A percentile compares a stretch with the other conserved stretches of the same genome.
Conservation (phyloP, 1,140 invertebrate genomes). For the Metaphire vulgaris region DNA sequence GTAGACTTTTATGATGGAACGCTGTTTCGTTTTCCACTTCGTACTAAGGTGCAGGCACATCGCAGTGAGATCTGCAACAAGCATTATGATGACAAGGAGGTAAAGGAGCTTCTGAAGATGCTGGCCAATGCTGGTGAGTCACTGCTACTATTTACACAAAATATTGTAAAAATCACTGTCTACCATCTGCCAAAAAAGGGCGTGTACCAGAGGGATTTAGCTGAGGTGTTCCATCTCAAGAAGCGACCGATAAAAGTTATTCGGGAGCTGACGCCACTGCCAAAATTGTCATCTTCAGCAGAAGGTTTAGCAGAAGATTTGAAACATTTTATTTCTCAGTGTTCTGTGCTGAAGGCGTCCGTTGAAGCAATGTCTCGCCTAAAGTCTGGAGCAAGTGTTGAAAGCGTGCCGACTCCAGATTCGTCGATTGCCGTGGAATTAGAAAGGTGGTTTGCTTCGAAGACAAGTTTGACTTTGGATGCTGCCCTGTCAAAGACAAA, state of each 20-base stretch:
- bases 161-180: slow-evolving; percentile 39
- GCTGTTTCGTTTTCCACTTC: slow-evolving; percentile 42
- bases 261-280: slow-evolving; percentile 7
- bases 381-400: not conserved
- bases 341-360: not conserved
- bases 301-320: not conserved
- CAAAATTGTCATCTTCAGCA: slow-evolving; percentile 5
- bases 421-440: not conserved
- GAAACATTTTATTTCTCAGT: slow-evolving; percentile 12
- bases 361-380: not conserved
- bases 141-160: slow-evolving; percentile 46
- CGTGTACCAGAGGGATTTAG: not conserved
- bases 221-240: slow-evolving; percentile 24
- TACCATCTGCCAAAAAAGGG: slow-evolving; percentile 35
- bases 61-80: slow-evolving; percentile 40
- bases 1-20: slow-evolving; percentile 37
- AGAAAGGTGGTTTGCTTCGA: not conserved
- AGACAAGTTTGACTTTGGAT: not conserved
- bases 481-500: not conserved
- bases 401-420: not conserved
- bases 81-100: slow-evolving; percentile 37
- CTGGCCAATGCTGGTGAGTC: slow-evolving; percentile 36
- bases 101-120: slow-evolving; percentile 38
- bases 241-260: slow-evolving; percentile 28
- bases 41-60: slow-evolving; percentile 36